These are phyloP conservation scores for Abramis brama DNA, from an alignment of 2,113 vertebrate species.

Conservation along the genomic window DNA sequence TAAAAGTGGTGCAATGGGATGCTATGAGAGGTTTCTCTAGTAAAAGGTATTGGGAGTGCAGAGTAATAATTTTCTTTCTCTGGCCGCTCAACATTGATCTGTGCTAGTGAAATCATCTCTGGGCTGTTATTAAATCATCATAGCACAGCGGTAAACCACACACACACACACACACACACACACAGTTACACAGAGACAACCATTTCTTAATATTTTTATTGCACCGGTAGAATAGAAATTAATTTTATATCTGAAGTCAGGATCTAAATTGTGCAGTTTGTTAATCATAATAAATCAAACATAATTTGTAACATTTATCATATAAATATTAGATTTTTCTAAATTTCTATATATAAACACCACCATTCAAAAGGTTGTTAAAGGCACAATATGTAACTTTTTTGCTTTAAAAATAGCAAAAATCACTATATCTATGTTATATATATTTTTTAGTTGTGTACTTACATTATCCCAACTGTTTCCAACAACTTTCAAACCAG, in stretches of 20 bases:
- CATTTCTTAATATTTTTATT: not conserved
- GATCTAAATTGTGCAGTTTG: not conserved
- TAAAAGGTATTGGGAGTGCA: conserved; percentile 34
- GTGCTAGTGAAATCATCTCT: conserved; percentile 48
- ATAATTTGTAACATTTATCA: not conserved
- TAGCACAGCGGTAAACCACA: conserved; percentile 5
- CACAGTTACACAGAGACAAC: conserved; percentile 3
- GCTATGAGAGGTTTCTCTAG: conserved; percentile 31
- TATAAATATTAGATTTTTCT: not conserved
- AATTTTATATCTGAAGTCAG: conserved; percentile 42
- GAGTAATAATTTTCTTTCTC: conserved; percentile 53
- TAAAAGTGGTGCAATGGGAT: conserved; percentile 48
- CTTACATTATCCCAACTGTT: too few species aligned
- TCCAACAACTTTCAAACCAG: too few species aligned
- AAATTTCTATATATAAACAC: not conserved
- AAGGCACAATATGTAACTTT: too few species aligned
- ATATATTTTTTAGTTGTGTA: too few species aligned
- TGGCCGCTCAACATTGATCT: conserved; percentile 55
- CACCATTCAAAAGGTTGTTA: too few species aligned
- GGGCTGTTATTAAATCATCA: conserved; percentile 49
- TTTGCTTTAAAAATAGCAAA: too few species aligned
- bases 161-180: conserved; percentile 30
- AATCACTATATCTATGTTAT: too few species aligned
- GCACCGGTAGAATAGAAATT: conserved; percentile 28
- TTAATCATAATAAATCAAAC: not conserved